phyloP scores from a whole-genome alignment of 2,113 vertebrate species.

The Sarotherodon lohbergeri region DNA sequence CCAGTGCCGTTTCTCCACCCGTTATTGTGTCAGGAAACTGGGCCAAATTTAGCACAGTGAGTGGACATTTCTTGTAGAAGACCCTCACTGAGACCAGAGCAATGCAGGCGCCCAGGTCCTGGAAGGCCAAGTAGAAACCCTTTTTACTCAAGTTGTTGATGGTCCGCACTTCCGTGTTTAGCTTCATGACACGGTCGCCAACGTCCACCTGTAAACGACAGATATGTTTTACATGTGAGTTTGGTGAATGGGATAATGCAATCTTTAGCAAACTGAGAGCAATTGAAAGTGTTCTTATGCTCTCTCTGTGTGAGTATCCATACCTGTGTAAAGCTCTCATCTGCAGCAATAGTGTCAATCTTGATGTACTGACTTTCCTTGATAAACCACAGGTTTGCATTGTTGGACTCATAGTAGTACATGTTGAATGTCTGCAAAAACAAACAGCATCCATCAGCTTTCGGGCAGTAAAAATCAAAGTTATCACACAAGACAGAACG shows the following conservation, averaged over 20 bases:
- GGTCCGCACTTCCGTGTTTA: conserved; percentile 81
- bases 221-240: not conserved
- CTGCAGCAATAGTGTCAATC: conserved; percentile 81
- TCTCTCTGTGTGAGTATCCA: not conserved
- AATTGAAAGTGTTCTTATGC: not conserved
- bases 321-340: conserved; percentile 82
- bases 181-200: conserved; percentile 81
- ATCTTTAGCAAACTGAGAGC: not conserved
- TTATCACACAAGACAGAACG: not conserved
- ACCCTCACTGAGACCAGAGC: conserved; percentile 80
- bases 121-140: conserved; percentile 82
- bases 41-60: conserved; percentile 77
- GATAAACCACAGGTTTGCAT: conserved; percentile 77
- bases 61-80: conserved; percentile 82
- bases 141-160: conserved; percentile 80
- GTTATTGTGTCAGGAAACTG: conserved; percentile 81
- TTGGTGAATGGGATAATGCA: not conserved
- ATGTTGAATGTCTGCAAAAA: conserved; percentile 79
- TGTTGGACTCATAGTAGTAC: conserved; percentile 82
- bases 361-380: conserved; percentile 81
- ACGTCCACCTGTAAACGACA: conserved; percentile 69
- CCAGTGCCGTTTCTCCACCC: conserved; percentile 78
- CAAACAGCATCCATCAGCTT: not conserved
- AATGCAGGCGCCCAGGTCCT: conserved; percentile 81
- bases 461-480: not conserved